Evolutionary conservation across 2,888 invertebrate genomes (phyloP), one percentile per base, ranked within the genome.

Genomic region (Epirrhoe alternata): DNA sequence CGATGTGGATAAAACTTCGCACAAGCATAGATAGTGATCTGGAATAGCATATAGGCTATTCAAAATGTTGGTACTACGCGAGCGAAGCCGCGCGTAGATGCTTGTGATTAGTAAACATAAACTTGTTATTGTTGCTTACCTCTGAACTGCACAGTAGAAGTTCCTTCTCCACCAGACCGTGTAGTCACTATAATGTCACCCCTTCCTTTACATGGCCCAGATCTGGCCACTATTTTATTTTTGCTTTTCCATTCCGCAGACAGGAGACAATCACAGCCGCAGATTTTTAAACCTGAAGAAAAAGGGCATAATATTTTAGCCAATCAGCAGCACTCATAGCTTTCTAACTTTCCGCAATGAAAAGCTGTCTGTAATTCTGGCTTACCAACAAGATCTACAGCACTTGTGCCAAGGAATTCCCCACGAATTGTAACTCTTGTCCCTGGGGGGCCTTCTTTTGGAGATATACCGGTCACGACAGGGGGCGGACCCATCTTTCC

Each of bases 241-340:
- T 97, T 95, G 0, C 99, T 98, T 83, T 98, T 98, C 99, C 99
- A 99, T 94, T 99, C 99, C 0, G 98, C 98, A 12, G 99, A 97
- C 62, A 99, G 88, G 35, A 98, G 91, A 82, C 99, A 99, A 83
- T 99, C 99, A 74, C 97, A 97, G 0, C 98, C 99, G 90, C 99
- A 99, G 78, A 99, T 99, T 80, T 96, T 97, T 7, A 99, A 90
- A 61, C 98, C 98, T 98, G 75, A n/a, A 80, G 7, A 50, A 5
- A 33, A 6, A 7, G 38, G 24, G 17, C 45, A 8, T 33, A 24
- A 3, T 1, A 2, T 24, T 24, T 45, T 1, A 24, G 24, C 24
- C 1, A 24, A 49, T 59, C 12, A 14, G 5, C 12, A 2, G 12
- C 24, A 42, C 17, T 33, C 10, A 51, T 42, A 14, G 1, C 17